phyloP scores from a whole-genome alignment of 2,113 vertebrate genomes.

The Microtus oregoni region DNA sequence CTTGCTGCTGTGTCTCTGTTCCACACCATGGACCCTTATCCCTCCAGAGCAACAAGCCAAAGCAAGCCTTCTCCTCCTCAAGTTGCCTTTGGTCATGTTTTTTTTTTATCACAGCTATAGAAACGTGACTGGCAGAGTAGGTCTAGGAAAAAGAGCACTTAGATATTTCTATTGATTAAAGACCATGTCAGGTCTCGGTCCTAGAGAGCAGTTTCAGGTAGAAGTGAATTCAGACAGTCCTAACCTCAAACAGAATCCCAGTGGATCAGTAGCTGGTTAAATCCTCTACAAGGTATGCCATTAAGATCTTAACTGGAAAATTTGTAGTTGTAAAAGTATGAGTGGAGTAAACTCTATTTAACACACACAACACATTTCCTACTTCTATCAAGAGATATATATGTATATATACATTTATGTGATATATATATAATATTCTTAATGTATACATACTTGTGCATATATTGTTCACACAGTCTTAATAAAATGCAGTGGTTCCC shows the following conservation, averaged over 20 bases:
- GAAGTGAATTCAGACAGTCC: neutral
- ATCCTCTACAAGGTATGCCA: neutral
- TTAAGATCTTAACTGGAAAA: neutral
- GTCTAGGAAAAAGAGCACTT: neutral
- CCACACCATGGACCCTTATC: neutral
- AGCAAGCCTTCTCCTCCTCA: neutral
- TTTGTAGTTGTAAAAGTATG: neutral
- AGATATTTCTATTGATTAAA: slow-evolving; percentile 1
- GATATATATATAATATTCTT: neutral
- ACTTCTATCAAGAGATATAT: neutral
- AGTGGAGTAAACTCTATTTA: neutral
- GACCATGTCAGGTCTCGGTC: neutral
- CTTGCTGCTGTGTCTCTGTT: neutral
- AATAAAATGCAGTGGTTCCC: neutral
- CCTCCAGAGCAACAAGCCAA: neutral
- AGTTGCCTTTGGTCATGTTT: neutral
- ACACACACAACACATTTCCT: neutral
- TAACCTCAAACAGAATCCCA: neutral
- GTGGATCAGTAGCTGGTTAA: neutral
- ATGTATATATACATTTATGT: too few relatives aligned
- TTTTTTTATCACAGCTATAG: neutral
- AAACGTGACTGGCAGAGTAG: neutral
- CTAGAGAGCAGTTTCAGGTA: neutral
- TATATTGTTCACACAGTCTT: neutral
- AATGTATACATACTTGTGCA: neutral